Evolutionary conservation across 2,797 vertebrate genomes (phyloP), one percentile per base, ranked within the genome.

Genomic region (Poeciliopsis infans): DNA sequence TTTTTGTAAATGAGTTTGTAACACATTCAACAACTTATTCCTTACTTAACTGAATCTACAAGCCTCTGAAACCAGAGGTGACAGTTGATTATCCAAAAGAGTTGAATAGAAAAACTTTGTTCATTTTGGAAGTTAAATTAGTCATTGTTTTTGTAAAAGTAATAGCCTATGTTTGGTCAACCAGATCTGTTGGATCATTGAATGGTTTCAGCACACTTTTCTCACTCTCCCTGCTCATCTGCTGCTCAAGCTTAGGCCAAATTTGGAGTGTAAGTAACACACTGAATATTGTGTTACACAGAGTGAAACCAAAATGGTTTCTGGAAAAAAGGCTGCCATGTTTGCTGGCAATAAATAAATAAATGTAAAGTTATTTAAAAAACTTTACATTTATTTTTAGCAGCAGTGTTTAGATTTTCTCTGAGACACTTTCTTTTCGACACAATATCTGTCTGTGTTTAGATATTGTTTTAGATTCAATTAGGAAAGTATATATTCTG

Each of bases 1-100:
- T 3, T 76, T 76, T 70, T 79, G n/a, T 57, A 23, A 23, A 31
- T 68, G n/a, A 28, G 69, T 70, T n/a, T 69, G 31, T 5, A 43
- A 41, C 46, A 18, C 31, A 33, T 66, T 68, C 64, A 68, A 68
- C 20, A 39, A 41, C 25, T 18, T 10, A 23, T 18, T 70, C 11
- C 57, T 61, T 15, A 39, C 31, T 70, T 8, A 46, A 66, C 33
- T 80, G 51, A 46, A 11, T 80, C 25, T 43, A 36, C 7, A 43
- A 69, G 5, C 39, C 43, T 13, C 39, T 7, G 2, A 43, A 41
- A 69, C 39, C 20, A 69, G 4, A 69, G 23, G 5, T 11, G 36
- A 68, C 64, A 68, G 23, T 68, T 68, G 10, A 23, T 39, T 39
- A 39, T 36, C 36, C 64, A 69, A 43, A 43, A 23, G 64, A 7